phyloP scores from a whole-genome alignment of 53 echinoderm and acorn worm genomes.

The Echinarachnius parma region DNA sequence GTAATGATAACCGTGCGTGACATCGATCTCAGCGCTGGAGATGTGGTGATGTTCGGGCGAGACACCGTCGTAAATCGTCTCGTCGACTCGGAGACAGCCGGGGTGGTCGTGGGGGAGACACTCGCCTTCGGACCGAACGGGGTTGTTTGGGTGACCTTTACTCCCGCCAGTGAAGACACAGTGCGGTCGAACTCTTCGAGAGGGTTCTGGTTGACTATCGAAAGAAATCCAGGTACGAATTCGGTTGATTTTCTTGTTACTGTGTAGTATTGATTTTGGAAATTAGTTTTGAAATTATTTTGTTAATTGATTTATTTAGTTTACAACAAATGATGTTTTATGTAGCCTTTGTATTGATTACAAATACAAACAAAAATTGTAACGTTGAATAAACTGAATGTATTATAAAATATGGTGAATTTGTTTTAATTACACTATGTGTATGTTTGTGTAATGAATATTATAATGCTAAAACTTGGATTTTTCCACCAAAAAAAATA shows the following conservation, averaged over 20 bases:
- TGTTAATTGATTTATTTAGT: not conserved
- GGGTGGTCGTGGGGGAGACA: not conserved
- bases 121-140: not conserved
- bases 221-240: not conserved
- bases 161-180: not conserved
- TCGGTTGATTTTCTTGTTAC: not conserved
- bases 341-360: not conserved
- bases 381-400: too few species aligned
- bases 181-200: too few species aligned
- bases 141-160: not conserved
- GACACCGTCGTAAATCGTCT: not conserved
- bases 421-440: too few species aligned
- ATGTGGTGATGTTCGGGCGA: slow-evolving; percentile 3
- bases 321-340: not conserved
- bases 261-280: not conserved
- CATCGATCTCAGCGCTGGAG: not conserved
- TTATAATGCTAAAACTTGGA: too few species aligned
- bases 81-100: not conserved
- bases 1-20: not conserved
- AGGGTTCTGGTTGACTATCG: slow-evolving; percentile 17
- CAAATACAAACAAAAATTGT: too few species aligned
- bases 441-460: too few species aligned
- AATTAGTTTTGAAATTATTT: too few species aligned
- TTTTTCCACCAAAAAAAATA: too few species aligned
- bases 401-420: too few species aligned